phyloP scores from a whole-genome alignment of 1,140 invertebrate species.

The Orius insidiosus region DNA sequence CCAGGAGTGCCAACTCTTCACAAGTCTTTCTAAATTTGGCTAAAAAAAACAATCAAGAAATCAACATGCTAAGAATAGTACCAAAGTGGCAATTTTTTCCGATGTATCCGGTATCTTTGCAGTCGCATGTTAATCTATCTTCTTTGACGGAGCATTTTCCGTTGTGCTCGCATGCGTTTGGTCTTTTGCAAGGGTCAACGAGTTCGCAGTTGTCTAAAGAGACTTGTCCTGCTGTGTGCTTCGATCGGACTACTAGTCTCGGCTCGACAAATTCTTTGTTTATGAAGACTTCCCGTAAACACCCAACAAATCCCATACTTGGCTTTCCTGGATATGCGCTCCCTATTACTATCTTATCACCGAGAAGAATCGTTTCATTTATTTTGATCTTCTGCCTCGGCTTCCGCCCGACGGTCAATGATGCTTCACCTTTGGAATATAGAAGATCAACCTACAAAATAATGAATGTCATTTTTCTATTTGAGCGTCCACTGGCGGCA shows the following conservation, averaged over 20 bases:
- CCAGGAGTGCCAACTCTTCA: slow-evolving; percentile 71
- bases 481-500: no score
- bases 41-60: slow-evolving; percentile 24
- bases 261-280: slow-evolving; percentile 54
- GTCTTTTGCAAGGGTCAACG: slow-evolving; percentile 71
- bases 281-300: slow-evolving; percentile 74
- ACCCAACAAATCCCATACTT: slow-evolving; percentile 58
- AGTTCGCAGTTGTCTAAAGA: slow-evolving; percentile 81
- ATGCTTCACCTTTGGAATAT: slow-evolving; percentile 54
- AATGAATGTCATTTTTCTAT: no score
- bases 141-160: slow-evolving; percentile 78
- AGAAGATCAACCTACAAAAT: slow-evolving; percentile 42
- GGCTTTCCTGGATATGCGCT: slow-evolving; percentile 41
- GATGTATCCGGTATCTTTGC: slow-evolving; percentile 64
- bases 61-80: slow-evolving; percentile 23
- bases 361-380: slow-evolving; percentile 33
- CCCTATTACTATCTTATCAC: slow-evolving; percentile 48
- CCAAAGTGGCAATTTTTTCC: slow-evolving; percentile 88
- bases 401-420: slow-evolving; percentile 52
- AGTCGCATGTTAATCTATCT: slow-evolving; percentile 73
- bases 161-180: slow-evolving; percentile 79
- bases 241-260: slow-evolving; percentile 62
- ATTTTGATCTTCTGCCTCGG: slow-evolving; percentile 47
- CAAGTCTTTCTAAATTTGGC: slow-evolving; percentile 76
- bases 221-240: slow-evolving; percentile 65